phyloP scores from a whole-genome alignment of 2,113 vertebrate species.

The Microcebus murinus region DNA sequence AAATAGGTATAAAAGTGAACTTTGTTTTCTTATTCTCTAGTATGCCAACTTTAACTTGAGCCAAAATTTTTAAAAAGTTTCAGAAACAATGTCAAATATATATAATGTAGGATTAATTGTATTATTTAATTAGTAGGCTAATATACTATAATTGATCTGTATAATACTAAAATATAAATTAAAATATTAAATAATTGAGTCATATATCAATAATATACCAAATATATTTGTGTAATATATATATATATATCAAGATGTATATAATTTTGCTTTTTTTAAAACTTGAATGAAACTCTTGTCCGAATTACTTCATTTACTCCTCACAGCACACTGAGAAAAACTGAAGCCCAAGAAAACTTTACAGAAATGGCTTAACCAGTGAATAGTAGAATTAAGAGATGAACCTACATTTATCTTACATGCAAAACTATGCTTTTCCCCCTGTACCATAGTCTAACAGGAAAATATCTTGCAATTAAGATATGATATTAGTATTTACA shows the following conservation, averaged over 20 bases:
- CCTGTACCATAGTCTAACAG: neutral
- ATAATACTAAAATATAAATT: neutral
- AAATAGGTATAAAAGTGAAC: neutral
- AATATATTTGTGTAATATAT: neutral
- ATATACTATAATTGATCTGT: neutral
- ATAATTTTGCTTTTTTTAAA: neutral
- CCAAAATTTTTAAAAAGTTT: neutral
- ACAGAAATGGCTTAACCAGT: neutral
- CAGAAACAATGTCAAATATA: neutral
- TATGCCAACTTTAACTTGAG: neutral
- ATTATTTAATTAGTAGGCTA: neutral
- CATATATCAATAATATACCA: neutral
- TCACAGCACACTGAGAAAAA: neutral
- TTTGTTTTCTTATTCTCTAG: neutral
- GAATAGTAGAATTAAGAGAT: neutral
- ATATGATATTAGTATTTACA: neutral
- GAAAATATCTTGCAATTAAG: neutral
- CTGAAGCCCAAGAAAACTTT: neutral
- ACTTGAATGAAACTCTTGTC: neutral
- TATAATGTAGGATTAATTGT: neutral
- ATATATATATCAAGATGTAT: neutral
- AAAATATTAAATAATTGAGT: neutral
- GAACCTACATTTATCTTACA: neutral
- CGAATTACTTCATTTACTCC: neutral
- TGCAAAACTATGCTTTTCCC: neutral